These are phyloP conservation scores for Oxyura jamaicensis DNA, from an alignment of 2,113 vertebrate genomes.

Conservation along the genomic window DNA sequence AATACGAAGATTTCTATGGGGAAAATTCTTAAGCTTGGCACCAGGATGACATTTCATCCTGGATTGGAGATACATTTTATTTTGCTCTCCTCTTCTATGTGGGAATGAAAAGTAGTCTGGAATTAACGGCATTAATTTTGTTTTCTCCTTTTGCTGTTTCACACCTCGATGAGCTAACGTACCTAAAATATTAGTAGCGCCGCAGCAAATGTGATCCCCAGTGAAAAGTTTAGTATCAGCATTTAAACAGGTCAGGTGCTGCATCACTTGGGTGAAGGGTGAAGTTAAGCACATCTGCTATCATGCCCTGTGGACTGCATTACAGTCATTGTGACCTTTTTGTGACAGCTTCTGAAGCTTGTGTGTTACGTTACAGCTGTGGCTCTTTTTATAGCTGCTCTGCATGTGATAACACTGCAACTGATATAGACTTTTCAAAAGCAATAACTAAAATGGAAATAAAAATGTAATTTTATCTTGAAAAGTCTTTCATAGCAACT, in stretches of 20 bases:
- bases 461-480: background rate
- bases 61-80: background rate
- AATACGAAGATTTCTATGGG: background rate
- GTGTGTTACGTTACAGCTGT: background rate
- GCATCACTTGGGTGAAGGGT: background rate
- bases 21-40: background rate
- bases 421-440: background rate
- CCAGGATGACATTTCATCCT: background rate
- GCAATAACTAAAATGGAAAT: background rate
- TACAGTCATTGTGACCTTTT: background rate
- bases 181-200: background rate
- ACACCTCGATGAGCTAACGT: background rate
- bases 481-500: background rate
- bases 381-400: background rate
- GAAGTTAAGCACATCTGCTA: background rate
- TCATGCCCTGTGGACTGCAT: background rate
- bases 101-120: background rate
- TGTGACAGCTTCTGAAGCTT: background rate
- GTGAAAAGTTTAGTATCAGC: background rate
- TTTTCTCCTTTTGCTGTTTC: background rate
- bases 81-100: background rate
- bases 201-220: background rate
- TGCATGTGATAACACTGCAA: background rate
- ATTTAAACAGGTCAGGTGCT: background rate
- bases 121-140: background rate